Evolutionary conservation across 2,113 vertebrate species (phyloP), one percentile per base, ranked within the genome.

Genomic region (Petrocephalus zakoni): DNA sequence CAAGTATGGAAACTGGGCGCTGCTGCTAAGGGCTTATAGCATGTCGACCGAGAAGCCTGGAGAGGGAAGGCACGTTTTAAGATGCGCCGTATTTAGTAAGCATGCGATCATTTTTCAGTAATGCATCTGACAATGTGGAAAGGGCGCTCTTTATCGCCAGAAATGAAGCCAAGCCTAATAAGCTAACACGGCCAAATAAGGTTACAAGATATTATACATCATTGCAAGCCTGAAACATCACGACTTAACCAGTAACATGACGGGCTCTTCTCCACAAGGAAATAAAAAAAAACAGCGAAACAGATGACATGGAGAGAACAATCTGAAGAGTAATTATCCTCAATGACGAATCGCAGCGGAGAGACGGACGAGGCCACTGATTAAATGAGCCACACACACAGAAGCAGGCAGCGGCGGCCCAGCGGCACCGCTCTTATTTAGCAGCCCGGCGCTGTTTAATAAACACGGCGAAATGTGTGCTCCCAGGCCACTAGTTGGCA

Each of bases 301-400:
- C 10, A 68, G 61, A 93, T 89, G 93, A 93, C 94, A 95, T 93
- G 94, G 94, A 93, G 95, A 96, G 94, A 94, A 95, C 94, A 94
- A 94, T 96, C 94, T 95, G 93, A 94, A 90, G 91, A 94, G 93
- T 94, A 96, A 96, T 96, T 96, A 96, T 93, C 93, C 91, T 93
- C 92, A 90, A 93, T 92, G 93, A 94, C 93, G 93, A 94, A 94
- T 94, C 92, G 93, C 92, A 91, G 93, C 92, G 91, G 91, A 89
- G 93, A 93, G 93, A 94, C 93, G 94, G 94, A 94, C 92, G 92
- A 93, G 90, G 92, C 93, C 92, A 94, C 93, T 95, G 94, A 95
- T 96, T 95, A 93, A 96, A 95, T 95, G 94, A 95, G 94, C 92
- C 94, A 90, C 93, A 94, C 93, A 95, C 93, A 95, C 92, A 94